phyloP scores from a whole-genome alignment of 2,888 invertebrate species.

The Acronicta psi region DNA sequence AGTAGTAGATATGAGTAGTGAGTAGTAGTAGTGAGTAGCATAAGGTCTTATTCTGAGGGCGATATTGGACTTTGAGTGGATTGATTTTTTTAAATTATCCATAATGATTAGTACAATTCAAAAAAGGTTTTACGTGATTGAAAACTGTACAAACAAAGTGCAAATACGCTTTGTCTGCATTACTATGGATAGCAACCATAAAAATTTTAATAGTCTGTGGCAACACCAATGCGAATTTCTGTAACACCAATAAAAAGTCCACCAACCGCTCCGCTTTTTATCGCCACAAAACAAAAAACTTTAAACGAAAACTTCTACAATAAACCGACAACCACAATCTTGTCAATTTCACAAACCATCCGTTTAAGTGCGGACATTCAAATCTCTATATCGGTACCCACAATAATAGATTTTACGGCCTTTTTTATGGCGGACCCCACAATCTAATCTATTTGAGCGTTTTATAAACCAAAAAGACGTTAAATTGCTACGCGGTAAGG shows the following conservation, averaged over 20 bases:
- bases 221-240: not conserved
- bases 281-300: slow-evolving; percentile 20
- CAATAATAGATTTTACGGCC: slow-evolving; percentile 64
- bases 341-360: slow-evolving; percentile 66
- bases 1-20: no score
- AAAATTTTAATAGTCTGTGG: not conserved
- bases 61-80: no score
- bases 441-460: slow-evolving; percentile 68
- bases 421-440: slow-evolving; percentile 63
- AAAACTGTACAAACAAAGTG: no score
- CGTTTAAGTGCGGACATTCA: slow-evolving; percentile 65
- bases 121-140: no score
- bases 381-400: slow-evolving; percentile 62
- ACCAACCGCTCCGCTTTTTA: slow-evolving; percentile 18
- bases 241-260: slow-evolving; percentile 9
- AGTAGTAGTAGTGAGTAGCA: no score
- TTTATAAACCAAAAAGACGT: slow-evolving; percentile 57
- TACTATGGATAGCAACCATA: not conserved
- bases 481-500: slow-evolving; percentile 45
- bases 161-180: no score
- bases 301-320: slow-evolving; percentile 26
- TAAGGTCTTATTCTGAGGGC: no score
- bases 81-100: no score
- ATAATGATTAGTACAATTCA: no score
- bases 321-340: slow-evolving; percentile 34